phyloP scores from a whole-genome alignment of 2,113 vertebrate species.

The Crotophaga sulcirostris region DNA sequence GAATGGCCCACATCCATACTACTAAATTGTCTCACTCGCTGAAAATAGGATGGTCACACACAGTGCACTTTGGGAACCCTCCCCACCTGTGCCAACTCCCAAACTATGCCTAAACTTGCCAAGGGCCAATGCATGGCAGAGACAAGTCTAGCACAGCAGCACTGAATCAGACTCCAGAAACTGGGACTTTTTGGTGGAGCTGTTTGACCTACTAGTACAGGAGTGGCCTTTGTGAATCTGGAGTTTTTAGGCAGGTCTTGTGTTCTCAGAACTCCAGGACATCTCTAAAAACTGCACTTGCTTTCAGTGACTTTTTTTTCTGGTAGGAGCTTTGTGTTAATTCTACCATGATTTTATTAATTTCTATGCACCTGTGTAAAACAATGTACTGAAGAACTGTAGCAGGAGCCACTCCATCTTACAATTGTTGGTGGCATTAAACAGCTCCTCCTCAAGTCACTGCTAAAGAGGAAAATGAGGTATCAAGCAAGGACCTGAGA shows the following conservation, averaged over 20 bases:
- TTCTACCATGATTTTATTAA: neutral
- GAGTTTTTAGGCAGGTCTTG: neutral
- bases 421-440: neutral
- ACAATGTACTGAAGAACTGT: neutral
- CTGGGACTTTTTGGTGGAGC: neutral
- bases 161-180: neutral
- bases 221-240: neutral
- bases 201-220: neutral
- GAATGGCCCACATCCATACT: neutral
- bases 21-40: neutral
- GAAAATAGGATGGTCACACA: neutral
- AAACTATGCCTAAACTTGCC: neutral
- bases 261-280: neutral
- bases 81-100: neutral
- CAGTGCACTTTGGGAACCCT: neutral
- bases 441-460: neutral
- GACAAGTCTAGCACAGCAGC: neutral
- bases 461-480: neutral
- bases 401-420: neutral
- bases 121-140: neutral
- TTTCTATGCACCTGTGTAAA: neutral
- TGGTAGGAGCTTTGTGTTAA: neutral
- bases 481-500: neutral
- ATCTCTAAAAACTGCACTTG: neutral
- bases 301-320: neutral